Evolutionary conservation across 2,797 vertebrate genomes (phyloP).

Genomic region (Tangara arthus): DNA sequence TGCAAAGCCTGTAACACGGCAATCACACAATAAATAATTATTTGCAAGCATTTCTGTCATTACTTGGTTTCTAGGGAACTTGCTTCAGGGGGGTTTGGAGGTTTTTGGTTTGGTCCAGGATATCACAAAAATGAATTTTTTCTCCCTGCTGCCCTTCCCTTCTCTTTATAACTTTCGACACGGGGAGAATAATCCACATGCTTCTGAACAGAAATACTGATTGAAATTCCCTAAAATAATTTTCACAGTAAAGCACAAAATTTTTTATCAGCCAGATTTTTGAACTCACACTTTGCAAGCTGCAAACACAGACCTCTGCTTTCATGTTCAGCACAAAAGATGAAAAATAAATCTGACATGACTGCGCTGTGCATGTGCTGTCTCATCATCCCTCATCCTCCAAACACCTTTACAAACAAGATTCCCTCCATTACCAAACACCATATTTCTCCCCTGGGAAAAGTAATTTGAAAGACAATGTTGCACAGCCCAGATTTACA

Average conservation of each 20-base stretch:
- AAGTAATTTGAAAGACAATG: neutral
- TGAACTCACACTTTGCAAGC: neutral
- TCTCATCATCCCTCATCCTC: neutral
- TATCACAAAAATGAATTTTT: neutral
- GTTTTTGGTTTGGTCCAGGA: accelerated
- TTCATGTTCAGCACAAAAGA: neutral
- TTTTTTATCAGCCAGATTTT: neutral
- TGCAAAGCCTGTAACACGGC: accelerated
- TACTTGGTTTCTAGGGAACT: neutral
- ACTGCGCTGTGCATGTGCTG: accelerated
- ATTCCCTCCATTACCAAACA: neutral
- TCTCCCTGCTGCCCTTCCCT: neutral
- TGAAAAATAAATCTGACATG: neutral
- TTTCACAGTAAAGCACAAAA: neutral
- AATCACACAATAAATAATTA: neutral
- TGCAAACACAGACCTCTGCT: neutral
- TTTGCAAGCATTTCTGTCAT: neutral
- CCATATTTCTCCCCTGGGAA: neutral
- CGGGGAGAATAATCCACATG: neutral
- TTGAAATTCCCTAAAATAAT: neutral
- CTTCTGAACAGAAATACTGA: neutral
- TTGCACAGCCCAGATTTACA: neutral
- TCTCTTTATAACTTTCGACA: neutral
- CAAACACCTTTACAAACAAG: conserved; percentile 41
- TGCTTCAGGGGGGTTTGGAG: neutral